Conservation (phyloP, 2,888 invertebrate genomes). For the Eupeodes latifasciatus region DNA sequence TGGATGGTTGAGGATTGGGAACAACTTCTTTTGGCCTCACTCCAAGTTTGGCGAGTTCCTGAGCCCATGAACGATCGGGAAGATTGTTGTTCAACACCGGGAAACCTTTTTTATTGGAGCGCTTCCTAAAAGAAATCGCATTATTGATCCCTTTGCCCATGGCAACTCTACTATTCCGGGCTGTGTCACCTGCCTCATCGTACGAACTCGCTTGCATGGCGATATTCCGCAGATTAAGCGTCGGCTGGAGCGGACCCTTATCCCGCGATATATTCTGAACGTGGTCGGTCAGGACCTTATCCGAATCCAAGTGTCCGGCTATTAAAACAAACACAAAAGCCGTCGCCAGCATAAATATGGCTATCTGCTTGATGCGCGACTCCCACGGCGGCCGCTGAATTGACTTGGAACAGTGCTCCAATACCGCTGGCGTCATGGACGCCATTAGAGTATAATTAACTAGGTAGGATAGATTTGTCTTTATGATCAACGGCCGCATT, state of each 20-base stretch:
- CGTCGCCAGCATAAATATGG: conserved; percentile 86
- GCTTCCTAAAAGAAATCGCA: conserved; percentile 51
- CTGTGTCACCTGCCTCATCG: conserved; percentile 48
- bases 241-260: conserved; percentile 86
- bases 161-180: conserved; percentile 31
- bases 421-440: conserved; percentile 86
- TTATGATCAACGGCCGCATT: conserved; percentile 87
- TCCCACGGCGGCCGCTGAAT: conserved; percentile 92
- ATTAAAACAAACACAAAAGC: conserved; percentile 88
- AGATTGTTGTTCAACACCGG: conserved; percentile 36
- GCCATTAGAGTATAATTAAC: conserved; percentile 90
- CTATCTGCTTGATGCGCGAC: conserved; percentile 87
- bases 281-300: conserved; percentile 87
- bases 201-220: conserved; percentile 77
- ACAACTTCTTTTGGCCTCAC: conserved; percentile 50
- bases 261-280: conserved; percentile 84
- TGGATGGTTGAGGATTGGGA: background rate
- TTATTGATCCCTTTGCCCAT: conserved; percentile 34
- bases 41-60: conserved; percentile 76
- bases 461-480: conserved; percentile 86
- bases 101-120: conserved; percentile 55
- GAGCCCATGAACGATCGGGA: conserved; percentile 76
- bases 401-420: conserved; percentile 88
- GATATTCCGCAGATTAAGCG: conserved; percentile 86
- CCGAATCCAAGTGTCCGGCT: conserved; percentile 89